phyloP scores from a whole-genome alignment of 2,113 vertebrate genomes.

The Plotosus lineatus region DNA sequence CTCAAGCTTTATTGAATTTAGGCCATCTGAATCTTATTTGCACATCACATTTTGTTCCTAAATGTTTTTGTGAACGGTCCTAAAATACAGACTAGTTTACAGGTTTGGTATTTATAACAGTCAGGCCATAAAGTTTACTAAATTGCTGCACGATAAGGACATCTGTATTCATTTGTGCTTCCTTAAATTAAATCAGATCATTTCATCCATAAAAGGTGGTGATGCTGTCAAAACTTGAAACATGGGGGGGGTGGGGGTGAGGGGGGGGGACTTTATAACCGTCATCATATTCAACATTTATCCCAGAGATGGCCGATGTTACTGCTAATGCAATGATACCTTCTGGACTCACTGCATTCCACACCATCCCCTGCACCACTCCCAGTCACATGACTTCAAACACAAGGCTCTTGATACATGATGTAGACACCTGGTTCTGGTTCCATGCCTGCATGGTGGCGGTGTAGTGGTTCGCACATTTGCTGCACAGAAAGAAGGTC shows the following conservation, averaged over 20 bases:
- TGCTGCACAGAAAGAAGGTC: too few relatives aligned
- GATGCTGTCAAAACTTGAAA: neutral
- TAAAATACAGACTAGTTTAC: neutral
- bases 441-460: too few relatives aligned
- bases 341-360: too few relatives aligned
- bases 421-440: too few relatives aligned
- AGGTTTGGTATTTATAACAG: too few relatives aligned
- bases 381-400: too few relatives aligned
- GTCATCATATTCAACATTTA: neutral
- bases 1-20: neutral
- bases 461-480: too few relatives aligned
- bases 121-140: neutral
- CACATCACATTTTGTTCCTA: neutral
- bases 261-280: neutral
- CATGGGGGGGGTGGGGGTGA: too few relatives aligned
- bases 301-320: too few relatives aligned
- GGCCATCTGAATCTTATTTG: neutral
- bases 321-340: too few relatives aligned
- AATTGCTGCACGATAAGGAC: neutral
- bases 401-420: too few relatives aligned
- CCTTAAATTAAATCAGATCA: neutral
- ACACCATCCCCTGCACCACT: too few relatives aligned
- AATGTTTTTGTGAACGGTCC: neutral
- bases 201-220: neutral
- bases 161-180: neutral